Conservation (phyloP, 1,140 invertebrate species). For the Ceratoteleas bidentatus region DNA sequence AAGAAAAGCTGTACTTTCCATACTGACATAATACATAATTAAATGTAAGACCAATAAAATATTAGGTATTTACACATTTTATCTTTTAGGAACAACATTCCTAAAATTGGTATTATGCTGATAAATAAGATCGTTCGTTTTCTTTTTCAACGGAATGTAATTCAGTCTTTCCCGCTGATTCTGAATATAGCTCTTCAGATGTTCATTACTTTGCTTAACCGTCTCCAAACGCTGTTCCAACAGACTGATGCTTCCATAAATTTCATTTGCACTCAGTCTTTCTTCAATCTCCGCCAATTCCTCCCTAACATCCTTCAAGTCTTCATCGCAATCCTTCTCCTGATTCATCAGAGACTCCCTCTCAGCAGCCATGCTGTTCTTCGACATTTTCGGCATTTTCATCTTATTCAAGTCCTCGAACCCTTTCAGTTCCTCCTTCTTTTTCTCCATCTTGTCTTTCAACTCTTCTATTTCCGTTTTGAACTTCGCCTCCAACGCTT, state of each 20-base stretch:
- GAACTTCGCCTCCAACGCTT: slow-evolving; percentile 72
- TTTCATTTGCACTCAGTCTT: slow-evolving; percentile 72
- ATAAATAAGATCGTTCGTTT: slow-evolving; percentile 29
- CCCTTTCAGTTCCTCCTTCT: slow-evolving; percentile 63
- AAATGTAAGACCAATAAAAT: too few relatives aligned
- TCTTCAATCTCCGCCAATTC: slow-evolving; percentile 72
- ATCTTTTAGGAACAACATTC: slow-evolving; percentile 27
- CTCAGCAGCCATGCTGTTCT: slow-evolving; percentile 64
- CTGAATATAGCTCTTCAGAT: slow-evolving; percentile 64
- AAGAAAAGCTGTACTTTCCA: too few relatives aligned
- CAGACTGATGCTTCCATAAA: too few relatives aligned
- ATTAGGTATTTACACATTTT: too few relatives aligned
- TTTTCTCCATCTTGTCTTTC: slow-evolving; percentile 66
- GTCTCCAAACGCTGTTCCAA: slow-evolving; percentile 75
- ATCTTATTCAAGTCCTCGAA: slow-evolving; percentile 68
- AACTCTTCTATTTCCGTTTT: slow-evolving; percentile 70
- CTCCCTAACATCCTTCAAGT: slow-evolving; percentile 61
- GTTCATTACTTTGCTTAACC: slow-evolving; percentile 69
- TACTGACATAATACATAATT: too few relatives aligned
- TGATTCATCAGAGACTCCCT: slow-evolving; percentile 67
- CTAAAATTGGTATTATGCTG: slow-evolving; percentile 51
- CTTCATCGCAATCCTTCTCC: slow-evolving; percentile 54
- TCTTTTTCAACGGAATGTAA: slow-evolving; percentile 53
- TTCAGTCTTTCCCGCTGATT: slow-evolving; percentile 66
- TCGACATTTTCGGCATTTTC: slow-evolving; percentile 66